Base-by-base conservation (phyloP, 2,797 vertebrate species). In the Pseudotriccus pelzelni region DNA sequence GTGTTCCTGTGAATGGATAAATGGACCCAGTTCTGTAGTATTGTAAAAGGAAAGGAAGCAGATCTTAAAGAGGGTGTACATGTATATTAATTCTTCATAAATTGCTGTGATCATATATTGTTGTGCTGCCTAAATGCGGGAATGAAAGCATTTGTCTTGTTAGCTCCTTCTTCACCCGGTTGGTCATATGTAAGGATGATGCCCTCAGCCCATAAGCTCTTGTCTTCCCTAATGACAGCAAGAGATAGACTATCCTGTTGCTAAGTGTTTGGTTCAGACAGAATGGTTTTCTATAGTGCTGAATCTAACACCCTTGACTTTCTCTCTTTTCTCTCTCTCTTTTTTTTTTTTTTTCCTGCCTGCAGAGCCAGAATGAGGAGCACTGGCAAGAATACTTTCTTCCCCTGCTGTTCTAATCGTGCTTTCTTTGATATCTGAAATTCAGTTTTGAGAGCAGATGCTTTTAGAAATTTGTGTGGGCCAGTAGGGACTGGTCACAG, bases 321-420 rank as follows among this genome's bases (percentile, higher is more conserved):
- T 84, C 23, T 75, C 6, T 62, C 37, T 47, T 8, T 34, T 88
- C 2, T 63, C 14, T 36, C 6, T 30, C 7, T 21, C 1, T 8
- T 68, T 49, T 53, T 62, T 94, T 52, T 96, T 84, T 75, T 93
- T 52, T 96, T 97, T 30, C 8, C 36, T 90, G 53, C 86, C 96
- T 98, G 97, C 96, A 96, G 91, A 97, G 97, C 84, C 93, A 97
- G 83, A 98, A 98, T 90, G 97, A 98, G 93, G 98, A 98, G 96
- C 92, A 83, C 88, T 98, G 98, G 98, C 98, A 98, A 98, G 98
- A 97, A 46, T 32, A 78, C 49, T 36, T 63, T 44, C 21, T 20
- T 2, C 12, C 83, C 79, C 39, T 47, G 39, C 58, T 90, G 79
- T 79, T 28, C n/a, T 83, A 36, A 58, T 69, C 37, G 9, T 49